phyloP scores from a whole-genome alignment of 2,113 vertebrate genomes.

The Hippocampus mohnikei region DNA sequence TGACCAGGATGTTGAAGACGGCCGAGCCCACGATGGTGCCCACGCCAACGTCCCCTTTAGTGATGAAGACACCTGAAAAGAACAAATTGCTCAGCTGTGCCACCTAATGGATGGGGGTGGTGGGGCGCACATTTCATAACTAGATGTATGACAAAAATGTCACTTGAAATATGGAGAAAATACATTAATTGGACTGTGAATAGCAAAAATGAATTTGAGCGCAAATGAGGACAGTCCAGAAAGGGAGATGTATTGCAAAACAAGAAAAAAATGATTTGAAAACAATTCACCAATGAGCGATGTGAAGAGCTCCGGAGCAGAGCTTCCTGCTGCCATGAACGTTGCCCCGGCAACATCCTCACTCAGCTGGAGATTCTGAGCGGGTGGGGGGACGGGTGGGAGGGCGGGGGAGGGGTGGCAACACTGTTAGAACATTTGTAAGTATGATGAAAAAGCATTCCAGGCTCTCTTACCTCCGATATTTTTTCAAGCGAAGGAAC shows the following conservation, averaged over 20 bases:
- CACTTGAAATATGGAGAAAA: no score
- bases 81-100: background rate
- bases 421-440: background rate
- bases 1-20: slow-evolving; percentile 79
- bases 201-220: no score
- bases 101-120: no score
- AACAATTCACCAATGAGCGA: slow-evolving; percentile 71
- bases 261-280: background rate
- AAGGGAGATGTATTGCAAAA: no score
- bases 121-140: no score
- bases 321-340: slow-evolving; percentile 80
- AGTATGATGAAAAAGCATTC: background rate
- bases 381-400: background rate
- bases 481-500: slow-evolving; percentile 79
- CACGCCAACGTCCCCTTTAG: slow-evolving; percentile 77
- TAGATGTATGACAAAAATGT: no score
- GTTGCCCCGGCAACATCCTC: slow-evolving; percentile 79
- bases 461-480: slow-evolving; percentile 63
- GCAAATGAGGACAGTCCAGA: no score
- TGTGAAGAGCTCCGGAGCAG: slow-evolving; percentile 78
- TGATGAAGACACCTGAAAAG: slow-evolving; percentile 75
- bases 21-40: slow-evolving; percentile 81
- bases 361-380: slow-evolving; percentile 75
- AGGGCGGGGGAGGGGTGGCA: no score
- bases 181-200: no score